These are phyloP conservation scores for Sander vitreus DNA, from an alignment of 2,113 vertebrate genomes.

Conservation along the genomic window DNA sequence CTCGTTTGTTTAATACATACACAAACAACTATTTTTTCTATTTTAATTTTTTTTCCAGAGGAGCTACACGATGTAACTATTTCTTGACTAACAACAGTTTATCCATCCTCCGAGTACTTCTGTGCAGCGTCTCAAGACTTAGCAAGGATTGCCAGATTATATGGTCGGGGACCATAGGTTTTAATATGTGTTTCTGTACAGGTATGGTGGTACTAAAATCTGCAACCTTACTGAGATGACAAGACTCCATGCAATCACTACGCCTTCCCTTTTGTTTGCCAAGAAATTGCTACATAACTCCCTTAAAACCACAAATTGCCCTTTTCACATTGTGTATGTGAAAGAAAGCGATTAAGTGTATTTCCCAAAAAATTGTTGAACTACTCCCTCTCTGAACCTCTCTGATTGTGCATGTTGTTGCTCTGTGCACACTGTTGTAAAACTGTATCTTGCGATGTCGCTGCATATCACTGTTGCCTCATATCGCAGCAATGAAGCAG, in stretches of 20 bases:
- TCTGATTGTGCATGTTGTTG: neutral
- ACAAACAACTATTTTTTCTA: neutral
- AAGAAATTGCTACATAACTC: neutral
- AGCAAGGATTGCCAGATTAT: neutral
- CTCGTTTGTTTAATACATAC: neutral
- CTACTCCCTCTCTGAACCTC: neutral
- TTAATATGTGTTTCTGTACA: neutral
- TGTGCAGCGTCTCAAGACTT: neutral
- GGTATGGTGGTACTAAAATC: neutral
- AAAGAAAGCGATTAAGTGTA: no score
- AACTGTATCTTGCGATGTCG: slow-evolving; percentile 6
- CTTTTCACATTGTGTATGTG: neutral
- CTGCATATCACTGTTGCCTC: neutral
- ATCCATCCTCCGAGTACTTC: neutral
- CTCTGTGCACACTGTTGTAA: neutral
- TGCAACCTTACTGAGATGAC: neutral
- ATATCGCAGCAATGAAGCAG: slow-evolving; percentile 8
- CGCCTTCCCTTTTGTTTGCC: neutral
- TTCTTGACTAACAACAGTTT: neutral
- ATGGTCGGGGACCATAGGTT: neutral
- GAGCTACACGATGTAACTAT: neutral
- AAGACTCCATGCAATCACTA: neutral
- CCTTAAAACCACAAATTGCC: neutral
- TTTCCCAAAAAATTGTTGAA: neutral
- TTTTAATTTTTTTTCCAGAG: rapidly evolving